Percentiles rank a stretch among this genome's conserved stretches.
phyloP scores from a whole-genome alignment of 2,113 vertebrate genomes.

The Hippocampus abdominalis region DNA sequence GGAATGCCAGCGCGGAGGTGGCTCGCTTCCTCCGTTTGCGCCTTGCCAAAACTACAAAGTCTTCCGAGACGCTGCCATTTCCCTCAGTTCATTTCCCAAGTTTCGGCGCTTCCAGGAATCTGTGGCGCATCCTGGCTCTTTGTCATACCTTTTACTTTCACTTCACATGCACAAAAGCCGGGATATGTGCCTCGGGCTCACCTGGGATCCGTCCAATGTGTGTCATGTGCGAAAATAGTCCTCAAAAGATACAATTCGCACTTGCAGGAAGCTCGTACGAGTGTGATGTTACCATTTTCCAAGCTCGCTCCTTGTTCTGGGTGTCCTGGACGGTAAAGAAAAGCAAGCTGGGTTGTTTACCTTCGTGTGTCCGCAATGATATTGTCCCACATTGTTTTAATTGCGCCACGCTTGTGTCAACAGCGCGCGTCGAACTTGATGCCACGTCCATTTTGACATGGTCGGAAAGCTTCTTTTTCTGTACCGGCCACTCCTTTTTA shows the following conservation, averaged over 20 bases:
- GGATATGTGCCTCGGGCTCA: not conserved
- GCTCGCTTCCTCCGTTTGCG: not conserved
- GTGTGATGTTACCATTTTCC: not conserved
- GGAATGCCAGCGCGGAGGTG: not conserved
- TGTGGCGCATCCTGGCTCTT: not conserved
- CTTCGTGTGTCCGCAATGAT: too few relatives aligned
- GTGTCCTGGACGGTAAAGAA: too few relatives aligned
- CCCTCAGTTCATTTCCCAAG: slow-evolving; percentile 2
- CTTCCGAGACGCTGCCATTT: not conserved
- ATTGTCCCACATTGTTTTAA: too few relatives aligned
- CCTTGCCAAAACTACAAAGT: not conserved
- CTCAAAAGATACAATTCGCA: slow-evolving; percentile 1
- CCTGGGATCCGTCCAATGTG: not conserved
- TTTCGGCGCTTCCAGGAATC: not conserved
- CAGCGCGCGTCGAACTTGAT: too few relatives aligned
- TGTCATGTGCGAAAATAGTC: slow-evolving; percentile 20
- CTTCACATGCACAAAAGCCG: not conserved
- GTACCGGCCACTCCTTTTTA: not conserved
- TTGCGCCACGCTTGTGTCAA: too few relatives aligned
- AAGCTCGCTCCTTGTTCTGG: too few relatives aligned
- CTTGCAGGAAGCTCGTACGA: not conserved
- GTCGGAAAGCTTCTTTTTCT: too few relatives aligned
- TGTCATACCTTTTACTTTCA: slow-evolving; percentile 2
- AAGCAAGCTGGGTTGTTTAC: too few relatives aligned
- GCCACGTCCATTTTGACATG: too few relatives aligned